Evolutionary conservation across 1,140 invertebrate genomes (phyloP).

Genomic region (Drosophila parvula): DNA sequence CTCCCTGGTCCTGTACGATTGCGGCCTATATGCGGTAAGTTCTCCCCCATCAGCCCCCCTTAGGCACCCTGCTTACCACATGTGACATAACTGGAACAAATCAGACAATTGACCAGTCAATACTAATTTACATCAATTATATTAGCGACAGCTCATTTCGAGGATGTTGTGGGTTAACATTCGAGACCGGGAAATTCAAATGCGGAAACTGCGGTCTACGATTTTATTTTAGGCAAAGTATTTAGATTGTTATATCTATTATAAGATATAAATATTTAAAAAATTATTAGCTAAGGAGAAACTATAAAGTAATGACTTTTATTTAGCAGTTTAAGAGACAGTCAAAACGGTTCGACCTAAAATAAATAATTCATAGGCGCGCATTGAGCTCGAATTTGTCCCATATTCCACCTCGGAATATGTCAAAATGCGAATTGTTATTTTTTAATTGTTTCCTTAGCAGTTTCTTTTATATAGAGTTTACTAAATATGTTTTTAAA

Average conservation of each 20-base stretch:
- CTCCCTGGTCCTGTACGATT: constrained; percentile 65
- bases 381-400: no score
- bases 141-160: constrained; percentile 11
- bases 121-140: constrained; percentile 14
- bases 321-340: no score
- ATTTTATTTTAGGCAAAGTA: background rate
- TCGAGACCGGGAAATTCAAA: no score
- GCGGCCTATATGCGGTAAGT: constrained; percentile 67
- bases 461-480: no score
- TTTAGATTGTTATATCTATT: background rate
- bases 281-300: no score
- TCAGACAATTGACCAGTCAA: constrained; percentile 10
- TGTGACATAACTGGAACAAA: constrained; percentile 14
- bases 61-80: background rate
- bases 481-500: no score
- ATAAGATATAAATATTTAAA: background rate
- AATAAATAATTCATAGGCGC: no score
- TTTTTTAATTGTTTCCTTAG: no score
- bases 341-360: no score
- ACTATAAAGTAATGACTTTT: no score
- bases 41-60: background rate
- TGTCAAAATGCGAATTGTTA: no score
- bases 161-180: background rate
- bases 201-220: background rate
- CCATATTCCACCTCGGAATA: no score